Base-by-base conservation (phyloP, 2,888 invertebrate genomes). In the Strigamia crassipes region DNA sequence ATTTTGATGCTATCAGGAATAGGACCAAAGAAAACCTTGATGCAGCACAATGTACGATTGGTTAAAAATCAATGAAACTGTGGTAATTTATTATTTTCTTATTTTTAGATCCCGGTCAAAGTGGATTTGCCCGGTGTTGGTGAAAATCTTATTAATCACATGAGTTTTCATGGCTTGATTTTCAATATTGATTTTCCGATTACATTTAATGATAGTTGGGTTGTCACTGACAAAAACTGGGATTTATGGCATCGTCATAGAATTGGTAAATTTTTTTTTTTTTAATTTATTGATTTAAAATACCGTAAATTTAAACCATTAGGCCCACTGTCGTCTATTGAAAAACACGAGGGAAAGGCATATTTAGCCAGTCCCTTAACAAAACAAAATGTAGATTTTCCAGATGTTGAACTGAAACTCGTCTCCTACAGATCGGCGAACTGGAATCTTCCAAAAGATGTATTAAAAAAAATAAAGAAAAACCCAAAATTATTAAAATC, bases 271-370 rank as follows among this genome's bases (percentile, higher is more conserved):
- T 6, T 21, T 34, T 34, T 31, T 12, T 9, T 18, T 56, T 5
- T 15, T 10, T 1, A 61, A 9, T 61, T 23, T 9, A 15, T 27
- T 23, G 0, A 12, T 23, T 15, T 9, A 23, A 13, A 2, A 10
- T 27, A 13, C 8, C 66, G 23, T 23, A 56, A 42, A 13, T 51
- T 51, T 6, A 9, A 15, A 66, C 9, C 46, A 46, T n/a, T 18
- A 81, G 81, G 81, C 10, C 81, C 81, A 9, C 42, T 81, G 42
- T 41, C 81, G 13, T 73, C 77, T n/a, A 81, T 81, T 41, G 81
- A 81, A 51, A 81, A 81, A 38, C 81, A 81, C 41, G 81, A 81
- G 77, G 81, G 81, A 5, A 81, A 81, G 77, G 81, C 81, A 38
- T 81, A 81, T 23, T 12, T 81, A 27, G 18, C 77, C 6, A 38